Evolutionary conservation across 2,888 invertebrate genomes (phyloP).

Genomic region (Taphrorychus bicolor): DNA sequence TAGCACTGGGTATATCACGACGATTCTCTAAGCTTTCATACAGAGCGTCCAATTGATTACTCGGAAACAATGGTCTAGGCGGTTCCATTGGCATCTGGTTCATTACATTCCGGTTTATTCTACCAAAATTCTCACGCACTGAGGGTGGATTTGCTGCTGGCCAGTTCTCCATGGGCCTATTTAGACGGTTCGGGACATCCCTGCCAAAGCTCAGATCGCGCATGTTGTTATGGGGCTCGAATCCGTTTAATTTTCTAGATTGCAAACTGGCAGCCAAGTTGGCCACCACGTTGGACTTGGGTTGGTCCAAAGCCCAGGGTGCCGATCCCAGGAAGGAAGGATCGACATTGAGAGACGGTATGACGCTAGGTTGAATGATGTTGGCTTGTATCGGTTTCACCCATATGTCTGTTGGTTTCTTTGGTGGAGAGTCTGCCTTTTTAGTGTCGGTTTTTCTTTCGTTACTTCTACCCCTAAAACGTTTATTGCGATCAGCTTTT

Average conservation of each 20-base stretch:
- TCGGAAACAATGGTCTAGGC: background rate
- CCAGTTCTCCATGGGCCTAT: slow-evolving; percentile 12
- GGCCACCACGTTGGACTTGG: slow-evolving; percentile 43
- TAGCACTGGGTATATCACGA: too few relatives aligned
- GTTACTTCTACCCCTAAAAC: background rate
- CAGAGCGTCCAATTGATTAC: too few relatives aligned
- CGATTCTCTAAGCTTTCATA: too few relatives aligned
- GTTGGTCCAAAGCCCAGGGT: slow-evolving; percentile 54
- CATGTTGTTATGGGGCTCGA: background rate
- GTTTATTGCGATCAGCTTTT: background rate
- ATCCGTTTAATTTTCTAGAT: slow-evolving; percentile 11
- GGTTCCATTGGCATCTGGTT: background rate
- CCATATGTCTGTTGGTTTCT: background rate
- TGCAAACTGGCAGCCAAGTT: slow-evolving; percentile 2
- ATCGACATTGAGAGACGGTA: background rate
- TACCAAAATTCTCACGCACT: slow-evolving; percentile 1
- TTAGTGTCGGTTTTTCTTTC: background rate
- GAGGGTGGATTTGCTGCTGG: slow-evolving; percentile 17
- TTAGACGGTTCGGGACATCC: too few relatives aligned
- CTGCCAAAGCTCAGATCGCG: too few relatives aligned
- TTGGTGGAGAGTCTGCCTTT: background rate
- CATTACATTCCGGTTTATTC: background rate
- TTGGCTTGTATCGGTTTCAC: background rate
- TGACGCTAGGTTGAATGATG: background rate
- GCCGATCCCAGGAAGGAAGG: slow-evolving; percentile 44